Evolutionary conservation across 2,888 invertebrate genomes (phyloP).

Genomic region (Drosophila setosimentum): DNA sequence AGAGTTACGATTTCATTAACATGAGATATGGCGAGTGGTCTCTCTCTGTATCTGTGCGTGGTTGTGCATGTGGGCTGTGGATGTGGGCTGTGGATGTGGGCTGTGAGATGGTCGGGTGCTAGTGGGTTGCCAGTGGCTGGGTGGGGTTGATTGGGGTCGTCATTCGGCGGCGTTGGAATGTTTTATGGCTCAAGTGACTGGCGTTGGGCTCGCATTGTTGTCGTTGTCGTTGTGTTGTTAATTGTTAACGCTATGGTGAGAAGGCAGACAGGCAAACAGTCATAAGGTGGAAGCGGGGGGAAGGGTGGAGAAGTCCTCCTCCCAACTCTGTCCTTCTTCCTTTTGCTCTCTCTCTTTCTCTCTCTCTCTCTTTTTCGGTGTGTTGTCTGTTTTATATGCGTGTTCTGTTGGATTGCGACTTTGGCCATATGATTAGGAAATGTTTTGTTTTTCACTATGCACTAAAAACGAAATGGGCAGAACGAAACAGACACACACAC

Average conservation of each 20-base stretch:
- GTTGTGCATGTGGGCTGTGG: neutral
- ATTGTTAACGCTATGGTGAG: constrained; percentile 63
- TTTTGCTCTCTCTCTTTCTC: neutral
- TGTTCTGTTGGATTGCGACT: constrained; percentile 45
- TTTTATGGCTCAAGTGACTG: constrained; percentile 75
- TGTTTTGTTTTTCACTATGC: constrained; percentile 79
- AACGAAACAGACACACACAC: constrained; percentile 32
- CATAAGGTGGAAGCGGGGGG: neutral
- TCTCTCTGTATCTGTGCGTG: constrained; percentile 11
- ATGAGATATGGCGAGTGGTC: constrained; percentile 78
- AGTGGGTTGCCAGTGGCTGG: neutral
- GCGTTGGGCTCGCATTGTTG: constrained; percentile 54
- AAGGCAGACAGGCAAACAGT: neutral
- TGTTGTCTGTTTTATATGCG: constrained; percentile 14
- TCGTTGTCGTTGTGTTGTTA: constrained; percentile 69
- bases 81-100: neutral
- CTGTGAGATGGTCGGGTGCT: neutral
- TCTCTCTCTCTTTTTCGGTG: too few species aligned
- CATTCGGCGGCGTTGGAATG: constrained; percentile 47
- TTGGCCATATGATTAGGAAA: constrained; percentile 76
- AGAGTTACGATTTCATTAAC: constrained; percentile 82
- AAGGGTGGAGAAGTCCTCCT: neutral
- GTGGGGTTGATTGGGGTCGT: constrained; percentile 61
- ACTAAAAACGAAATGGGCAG: constrained; percentile 69
- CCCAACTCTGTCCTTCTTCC: neutral